Base-by-base conservation (phyloP, 2,888 invertebrate genomes). In the Galerucella calmariensis region DNA sequence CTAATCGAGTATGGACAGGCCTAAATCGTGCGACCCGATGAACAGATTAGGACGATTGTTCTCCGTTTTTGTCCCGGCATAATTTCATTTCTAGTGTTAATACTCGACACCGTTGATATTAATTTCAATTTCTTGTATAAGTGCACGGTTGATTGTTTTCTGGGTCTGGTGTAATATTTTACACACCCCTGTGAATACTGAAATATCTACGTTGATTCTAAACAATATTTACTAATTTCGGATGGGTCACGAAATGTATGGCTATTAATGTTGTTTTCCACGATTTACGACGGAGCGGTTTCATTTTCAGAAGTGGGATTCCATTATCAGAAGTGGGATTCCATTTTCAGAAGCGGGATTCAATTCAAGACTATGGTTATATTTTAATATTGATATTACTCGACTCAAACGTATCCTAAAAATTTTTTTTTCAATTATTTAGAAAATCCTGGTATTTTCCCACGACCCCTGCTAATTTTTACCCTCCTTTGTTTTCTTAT, bases 31-130 rank as follows among this genome's bases (percentile, higher is more conserved):
- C 20, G 63, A 16, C 20, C 16, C 46, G 6, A 20, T 70, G 67
- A 62, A 63, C 73, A 75, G 73, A 73, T 78, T 73, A 76, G 71
- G 53, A 65, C 67, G 76, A 76, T 78, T 76, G 76, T 78, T 75
- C 75, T 61, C 11, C 24, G 74, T 74, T 78, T 78, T 76, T 74
- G 76, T 58, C 48, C 61, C 67, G 72, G 51, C 67, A 67, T 67
- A 59, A 72, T 67, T 72, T 59, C 72, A 27, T 41, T 67, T 51
- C 51, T 56, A 44, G 67, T 59, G 46, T 62, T n/a, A 62, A 62
- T 62, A 27, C 62, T 14, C 63, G 35, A 9, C 10, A 8, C n/a
- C 63, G 63, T 67, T 44, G 74, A 71, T 71, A 74, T 74, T 74
- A 71, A 74, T 67, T 74, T 71, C 71, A 74, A 71, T 74, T 74